Evolutionary conservation across 2,888 invertebrate genomes (phyloP), one percentile per base, ranked within the genome.

Genomic region (Steromphala cineraria): DNA sequence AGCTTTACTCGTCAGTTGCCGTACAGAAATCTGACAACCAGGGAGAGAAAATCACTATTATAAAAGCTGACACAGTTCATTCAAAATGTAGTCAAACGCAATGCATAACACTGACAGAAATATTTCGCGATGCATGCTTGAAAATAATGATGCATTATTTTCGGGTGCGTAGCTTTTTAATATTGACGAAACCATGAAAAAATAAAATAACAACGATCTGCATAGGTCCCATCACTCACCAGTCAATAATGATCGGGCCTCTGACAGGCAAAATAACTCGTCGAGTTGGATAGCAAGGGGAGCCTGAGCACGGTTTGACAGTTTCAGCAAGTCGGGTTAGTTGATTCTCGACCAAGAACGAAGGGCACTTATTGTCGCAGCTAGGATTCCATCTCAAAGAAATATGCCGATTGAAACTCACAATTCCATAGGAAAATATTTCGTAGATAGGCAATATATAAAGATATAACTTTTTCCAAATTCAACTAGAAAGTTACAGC

Each of bases 401-500:
- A 71, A 31, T 36, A 71, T 71, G 36, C 36, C 19, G 17, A 31
- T 36, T 19, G 71, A 71, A 71, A 71, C 40, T 36, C 31, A 24
- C 71, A 40, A 40, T n/a, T 31, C 31, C 28, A 40, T 40, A 71
- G 71, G 31, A 31, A 28, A 19, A 71, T 71, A 71, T 36, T 71
- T 71, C 71, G 71, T 71, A 19, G 71, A 19, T 28, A 10, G 71
- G n/a, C 36, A 21, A 56, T 36, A 31, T 71, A 71, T 31, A 71
- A 40, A 76, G 53, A 53, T 76, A 55, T 76, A 76, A 76, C 76
- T 76, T 76, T 76, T 76, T 53, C 53, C 76, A 76, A 76, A 76
- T 76, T 53, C 53, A 71, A 76, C 76, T 21, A 76, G 53, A 76
- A 76, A 76, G 53, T 76, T 76, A 53, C 76, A 53, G 81, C 79